Conservation (phyloP, 1,140 invertebrate genomes). For the Cephus cinctus region DNA sequence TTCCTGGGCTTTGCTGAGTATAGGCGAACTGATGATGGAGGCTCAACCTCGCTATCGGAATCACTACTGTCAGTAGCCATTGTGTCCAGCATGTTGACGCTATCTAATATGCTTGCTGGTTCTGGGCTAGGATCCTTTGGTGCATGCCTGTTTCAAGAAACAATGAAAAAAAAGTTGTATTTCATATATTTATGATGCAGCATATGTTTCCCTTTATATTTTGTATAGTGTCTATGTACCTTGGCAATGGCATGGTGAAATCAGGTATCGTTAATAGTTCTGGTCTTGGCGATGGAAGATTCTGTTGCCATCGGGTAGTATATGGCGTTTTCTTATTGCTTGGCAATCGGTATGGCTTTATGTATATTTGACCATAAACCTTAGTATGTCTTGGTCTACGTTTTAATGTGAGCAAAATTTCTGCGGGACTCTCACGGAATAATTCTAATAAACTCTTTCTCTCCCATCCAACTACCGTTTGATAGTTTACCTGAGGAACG, state of each 20-base stretch:
- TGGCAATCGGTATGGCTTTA: constrained; percentile 74
- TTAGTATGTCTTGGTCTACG: constrained; percentile 81
- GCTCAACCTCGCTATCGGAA: constrained; percentile 45
- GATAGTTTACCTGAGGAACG: constrained; percentile 76
- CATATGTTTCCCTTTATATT: not conserved
- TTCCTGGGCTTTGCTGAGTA: constrained; percentile 76
- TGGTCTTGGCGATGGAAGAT: constrained; percentile 65
- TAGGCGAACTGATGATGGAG: constrained; percentile 53
- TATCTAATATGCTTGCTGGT: constrained; percentile 42
- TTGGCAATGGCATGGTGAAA: constrained; percentile 62
- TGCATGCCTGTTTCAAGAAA: constrained; percentile 29
- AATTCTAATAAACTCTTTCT: constrained; percentile 76
- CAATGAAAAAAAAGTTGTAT: constrained; percentile 14
- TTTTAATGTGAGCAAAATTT: constrained; percentile 81
- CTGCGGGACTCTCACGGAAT: constrained; percentile 75
- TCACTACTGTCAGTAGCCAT: constrained; percentile 48
- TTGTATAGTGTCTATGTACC: constrained; percentile 44
- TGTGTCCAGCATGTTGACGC: constrained; percentile 42
- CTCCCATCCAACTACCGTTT: constrained; percentile 90
- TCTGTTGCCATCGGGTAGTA: constrained; percentile 66
- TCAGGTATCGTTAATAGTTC: constrained; percentile 66
- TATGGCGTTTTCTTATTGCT: constrained; percentile 70
- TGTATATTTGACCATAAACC: constrained; percentile 80
- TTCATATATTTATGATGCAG: constrained; percentile 5
- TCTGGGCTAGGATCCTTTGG: constrained; percentile 45